These are phyloP conservation scores for Pomacea maculata DNA, from an alignment of 1,140 invertebrate genomes.

Conservation along the genomic window DNA sequence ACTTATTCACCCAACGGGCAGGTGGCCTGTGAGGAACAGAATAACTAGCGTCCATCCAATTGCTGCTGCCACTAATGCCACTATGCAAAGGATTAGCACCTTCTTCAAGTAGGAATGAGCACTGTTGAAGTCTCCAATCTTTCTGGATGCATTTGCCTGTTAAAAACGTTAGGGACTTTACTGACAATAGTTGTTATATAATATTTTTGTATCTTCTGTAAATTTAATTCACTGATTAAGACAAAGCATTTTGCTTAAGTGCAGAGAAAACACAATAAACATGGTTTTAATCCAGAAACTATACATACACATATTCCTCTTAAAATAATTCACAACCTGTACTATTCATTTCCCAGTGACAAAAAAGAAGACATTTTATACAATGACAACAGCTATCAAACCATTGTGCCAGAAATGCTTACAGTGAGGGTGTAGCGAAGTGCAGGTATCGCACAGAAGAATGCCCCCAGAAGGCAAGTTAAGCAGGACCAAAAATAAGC, in stretches of 20 bases:
- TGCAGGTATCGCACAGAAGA: constrained; percentile 22
- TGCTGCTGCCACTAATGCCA: constrained; percentile 4
- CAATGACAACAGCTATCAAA: neutral
- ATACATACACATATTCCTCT: no score
- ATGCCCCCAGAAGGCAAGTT: constrained; percentile 8
- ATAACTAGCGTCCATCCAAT: constrained; percentile 9
- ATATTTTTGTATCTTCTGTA: neutral
- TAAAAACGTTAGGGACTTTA: neutral
- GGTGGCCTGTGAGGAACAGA: neutral
- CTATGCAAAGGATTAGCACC: neutral
- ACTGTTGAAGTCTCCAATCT: constrained; percentile 18
- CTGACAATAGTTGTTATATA: neutral
- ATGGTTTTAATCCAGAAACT: neutral
- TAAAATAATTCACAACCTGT: no score
- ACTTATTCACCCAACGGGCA: neutral
- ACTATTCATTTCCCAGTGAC: no score
- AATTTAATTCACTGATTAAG: neutral
- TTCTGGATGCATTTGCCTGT: constrained; percentile 15
- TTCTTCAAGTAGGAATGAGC: constrained; percentile 15
- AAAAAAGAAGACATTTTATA: neutral
- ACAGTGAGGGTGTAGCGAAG: constrained; percentile 18
- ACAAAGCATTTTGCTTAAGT: neutral
- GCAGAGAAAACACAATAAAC: neutral
- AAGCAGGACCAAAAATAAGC: constrained; percentile 19
- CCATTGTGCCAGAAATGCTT: neutral